Conservation (phyloP, 2,113 vertebrate species). For the Peromyscus californicus region DNA sequence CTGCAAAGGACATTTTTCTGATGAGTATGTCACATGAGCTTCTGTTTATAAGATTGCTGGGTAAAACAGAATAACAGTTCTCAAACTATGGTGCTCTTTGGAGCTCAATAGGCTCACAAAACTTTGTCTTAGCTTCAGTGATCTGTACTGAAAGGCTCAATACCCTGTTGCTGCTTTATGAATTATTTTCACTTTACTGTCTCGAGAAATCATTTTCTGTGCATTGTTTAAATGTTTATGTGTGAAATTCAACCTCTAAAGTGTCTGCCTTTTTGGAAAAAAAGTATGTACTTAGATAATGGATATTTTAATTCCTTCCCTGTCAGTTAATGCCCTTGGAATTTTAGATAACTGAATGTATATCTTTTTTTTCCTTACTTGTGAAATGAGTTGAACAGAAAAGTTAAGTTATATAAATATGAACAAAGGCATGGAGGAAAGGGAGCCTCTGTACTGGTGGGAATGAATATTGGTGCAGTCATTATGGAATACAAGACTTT, state of each 20-base stretch:
- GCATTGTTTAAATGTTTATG: background rate
- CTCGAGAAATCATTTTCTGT: background rate
- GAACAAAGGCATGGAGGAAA: background rate
- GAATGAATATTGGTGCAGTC: background rate
- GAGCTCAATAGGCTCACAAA: background rate
- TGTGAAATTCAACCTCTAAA: background rate
- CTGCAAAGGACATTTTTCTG: background rate
- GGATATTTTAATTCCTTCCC: background rate
- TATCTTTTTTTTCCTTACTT: conserved; percentile 26
- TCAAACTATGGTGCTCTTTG: background rate
- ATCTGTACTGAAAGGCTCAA: background rate
- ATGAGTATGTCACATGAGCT: background rate
- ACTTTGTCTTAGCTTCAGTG: background rate
- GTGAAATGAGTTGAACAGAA: conserved; percentile 2
- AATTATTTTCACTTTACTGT: background rate
- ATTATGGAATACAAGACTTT: background rate
- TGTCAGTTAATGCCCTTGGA: background rate
- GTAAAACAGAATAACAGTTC: conserved; percentile 31
- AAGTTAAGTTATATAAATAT: background rate
- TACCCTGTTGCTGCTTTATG: background rate
- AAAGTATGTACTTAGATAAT: background rate
- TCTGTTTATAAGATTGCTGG: conserved; percentile 16
- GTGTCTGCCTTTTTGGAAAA: background rate
- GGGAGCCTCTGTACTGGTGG: too few relatives aligned
- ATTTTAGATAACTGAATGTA: conserved; percentile 14